Conservation (phyloP, 2,113 vertebrate genomes). For the Crotalus horridus region DNA sequence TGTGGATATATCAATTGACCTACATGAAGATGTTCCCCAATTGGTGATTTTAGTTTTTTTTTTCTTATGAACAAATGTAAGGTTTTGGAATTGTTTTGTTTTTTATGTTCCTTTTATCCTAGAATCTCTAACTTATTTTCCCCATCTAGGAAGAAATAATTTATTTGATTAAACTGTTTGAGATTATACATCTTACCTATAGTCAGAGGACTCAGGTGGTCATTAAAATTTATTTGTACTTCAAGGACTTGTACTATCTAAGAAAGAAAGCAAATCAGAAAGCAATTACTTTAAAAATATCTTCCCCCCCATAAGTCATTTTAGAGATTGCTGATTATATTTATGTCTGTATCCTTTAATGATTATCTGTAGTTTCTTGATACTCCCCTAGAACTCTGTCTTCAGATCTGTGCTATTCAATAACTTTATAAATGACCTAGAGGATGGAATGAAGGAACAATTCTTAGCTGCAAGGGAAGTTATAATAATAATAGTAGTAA, state of each 20-base stretch:
- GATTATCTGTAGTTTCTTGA: background rate
- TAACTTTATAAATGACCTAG: background rate
- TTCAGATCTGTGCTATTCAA: background rate
- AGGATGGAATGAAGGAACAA: background rate
- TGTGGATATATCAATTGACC: background rate
- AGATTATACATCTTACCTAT: background rate
- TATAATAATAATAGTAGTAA: too few relatives aligned
- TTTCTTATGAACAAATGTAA: background rate
- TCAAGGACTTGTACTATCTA: constrained; percentile 1
- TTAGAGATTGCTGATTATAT: background rate
- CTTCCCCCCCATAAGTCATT: background rate
- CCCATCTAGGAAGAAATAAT: background rate
- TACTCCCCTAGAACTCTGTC: background rate
- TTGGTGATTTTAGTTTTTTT: background rate
- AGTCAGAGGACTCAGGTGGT: constrained; percentile 6
- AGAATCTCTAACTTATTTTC: constrained; percentile 7
- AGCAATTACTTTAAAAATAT: background rate
- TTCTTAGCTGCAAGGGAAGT: background rate
- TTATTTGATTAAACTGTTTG: constrained; percentile 6
- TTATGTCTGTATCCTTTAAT: background rate
- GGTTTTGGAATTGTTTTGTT: background rate
- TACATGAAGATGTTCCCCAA: background rate
- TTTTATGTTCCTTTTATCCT: background rate
- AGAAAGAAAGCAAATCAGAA: background rate
- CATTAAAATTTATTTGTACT: constrained; percentile 22